phyloP scores from a whole-genome alignment of 2,113 vertebrate species.

The Gallinago paraguaiae region DNA sequence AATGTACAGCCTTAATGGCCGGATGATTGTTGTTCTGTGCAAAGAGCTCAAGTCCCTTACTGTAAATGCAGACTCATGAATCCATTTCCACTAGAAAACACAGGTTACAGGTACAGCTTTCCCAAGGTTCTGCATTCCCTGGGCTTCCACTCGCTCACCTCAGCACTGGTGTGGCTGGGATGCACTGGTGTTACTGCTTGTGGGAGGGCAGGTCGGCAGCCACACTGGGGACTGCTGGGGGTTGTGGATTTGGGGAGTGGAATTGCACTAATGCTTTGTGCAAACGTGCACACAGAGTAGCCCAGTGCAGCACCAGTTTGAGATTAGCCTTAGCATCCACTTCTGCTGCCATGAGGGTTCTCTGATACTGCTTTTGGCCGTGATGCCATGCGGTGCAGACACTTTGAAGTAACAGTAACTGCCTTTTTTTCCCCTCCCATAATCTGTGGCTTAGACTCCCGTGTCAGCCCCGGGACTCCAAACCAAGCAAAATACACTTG shows the following conservation, averaged over 20 bases:
- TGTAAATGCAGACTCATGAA: not conserved
- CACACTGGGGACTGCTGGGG: not conserved
- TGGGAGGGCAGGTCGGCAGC: not conserved
- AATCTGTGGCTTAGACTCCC: not conserved
- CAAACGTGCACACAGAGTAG: too few relatives aligned
- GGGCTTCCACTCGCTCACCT: accelerated
- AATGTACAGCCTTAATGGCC: not conserved
- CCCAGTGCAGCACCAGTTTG: not conserved
- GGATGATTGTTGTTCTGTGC: accelerated
- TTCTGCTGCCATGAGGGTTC: not conserved
- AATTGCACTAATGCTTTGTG: too few relatives aligned
- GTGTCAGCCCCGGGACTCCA: not conserved
- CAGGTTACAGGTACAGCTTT: not conserved
- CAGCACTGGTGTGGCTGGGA: not conserved
- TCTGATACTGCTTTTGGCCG: not conserved
- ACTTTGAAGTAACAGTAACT: not conserved
- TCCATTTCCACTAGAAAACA: not conserved
- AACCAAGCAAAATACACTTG: not conserved
- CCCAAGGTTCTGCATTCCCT: accelerated
- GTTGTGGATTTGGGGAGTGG: not conserved
- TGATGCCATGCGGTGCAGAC: not conserved
- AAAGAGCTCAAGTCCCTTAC: not conserved
- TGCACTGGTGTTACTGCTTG: not conserved
- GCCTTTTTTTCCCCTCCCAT: not conserved
- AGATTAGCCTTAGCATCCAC: not conserved